Percentiles rank a stretch among this genome's conserved stretches.
These are phyloP conservation scores for Perccottus glenii DNA, from an alignment of 2,113 vertebrate species.

Conservation along the genomic window DNA sequence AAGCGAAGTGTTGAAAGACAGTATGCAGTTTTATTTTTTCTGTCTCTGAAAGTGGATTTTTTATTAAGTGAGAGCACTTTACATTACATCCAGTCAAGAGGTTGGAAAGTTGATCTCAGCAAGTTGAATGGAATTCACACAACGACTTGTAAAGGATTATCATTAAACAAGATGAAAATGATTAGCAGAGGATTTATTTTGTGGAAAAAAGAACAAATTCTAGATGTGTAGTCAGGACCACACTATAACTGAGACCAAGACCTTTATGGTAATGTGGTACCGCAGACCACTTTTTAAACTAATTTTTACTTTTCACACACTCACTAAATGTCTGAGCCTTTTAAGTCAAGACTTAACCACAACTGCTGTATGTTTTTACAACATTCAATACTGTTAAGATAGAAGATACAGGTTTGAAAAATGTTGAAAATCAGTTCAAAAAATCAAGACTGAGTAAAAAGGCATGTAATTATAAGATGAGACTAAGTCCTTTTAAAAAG, in stretches of 20 bases:
- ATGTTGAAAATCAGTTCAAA: too few relatives aligned
- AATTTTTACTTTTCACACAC: too few relatives aligned
- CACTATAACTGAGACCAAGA: too few relatives aligned
- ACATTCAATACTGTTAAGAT: too few relatives aligned
- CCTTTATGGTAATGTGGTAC: too few relatives aligned
- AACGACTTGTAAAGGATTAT: neutral
- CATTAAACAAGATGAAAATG: neutral
- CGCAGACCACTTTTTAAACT: too few relatives aligned
- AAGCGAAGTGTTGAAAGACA: slow-evolving; percentile 31
- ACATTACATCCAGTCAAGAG: slow-evolving; percentile 27
- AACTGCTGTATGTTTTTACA: too few relatives aligned
- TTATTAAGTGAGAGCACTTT: slow-evolving; percentile 63
- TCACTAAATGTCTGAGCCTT: too few relatives aligned
- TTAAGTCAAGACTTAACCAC: too few relatives aligned
- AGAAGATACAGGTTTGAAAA: too few relatives aligned
- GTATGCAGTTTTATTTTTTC: slow-evolving; percentile 2
- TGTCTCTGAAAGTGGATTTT: slow-evolving; percentile 71
- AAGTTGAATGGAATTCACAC: slow-evolving; percentile 24
- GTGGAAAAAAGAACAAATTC: neutral
- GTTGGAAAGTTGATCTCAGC: slow-evolving; percentile 10
- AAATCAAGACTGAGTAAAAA: neutral
- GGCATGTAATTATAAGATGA: neutral
- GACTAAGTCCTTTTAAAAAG: neutral
- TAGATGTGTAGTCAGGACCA: too few relatives aligned
- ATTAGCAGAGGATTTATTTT: too few relatives aligned